Base-by-base conservation (phyloP, 2,797 vertebrate genomes). In the Poeciliopsis paucimaculata region DNA sequence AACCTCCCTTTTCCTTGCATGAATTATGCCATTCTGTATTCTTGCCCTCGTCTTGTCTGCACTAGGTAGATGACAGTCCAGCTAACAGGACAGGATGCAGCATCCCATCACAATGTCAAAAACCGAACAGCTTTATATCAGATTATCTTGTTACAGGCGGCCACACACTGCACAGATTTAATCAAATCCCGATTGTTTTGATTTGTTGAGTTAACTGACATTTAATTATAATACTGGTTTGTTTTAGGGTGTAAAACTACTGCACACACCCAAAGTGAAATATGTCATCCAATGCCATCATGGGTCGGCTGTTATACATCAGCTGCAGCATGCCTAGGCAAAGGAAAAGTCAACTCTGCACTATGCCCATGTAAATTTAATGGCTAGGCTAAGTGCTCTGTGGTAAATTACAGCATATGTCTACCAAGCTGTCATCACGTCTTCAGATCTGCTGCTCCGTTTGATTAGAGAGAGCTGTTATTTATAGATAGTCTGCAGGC, bases 281-380 rank as follows among this genome's bases (percentile, higher is more conserved):
- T 16, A 28, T 68, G 46, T 45, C 15, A 62, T 68, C 18, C 16
- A 20, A 64, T 41, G 16, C 18, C 68, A 53, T 46, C 34, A 45
- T 64, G 5, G 5, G 0, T 73, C 72, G 70, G 81, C 71, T 73
- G 77, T 77, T 6, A 18, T 57, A 64, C 28, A 79, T 84, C 68
- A 68, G 73, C 71, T 73, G 41, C 72, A 64, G 82, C 46, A 26
- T 36, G 45, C 51, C 72, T 34, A 45, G 75, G 47, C 49, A 71
- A 76, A 81, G 49, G 80, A 81, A 18, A 72, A 87, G 84, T 84
- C 79, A 51, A 72, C 72, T 77, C 76, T 73, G 12, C 78, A 72
- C 86, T 47, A 28, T 74, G 68, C 82, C 82, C 84, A 88, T 91
- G 83, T 89, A 87, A 88, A 91, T 91, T 89, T 92, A 93, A 93